A percentile compares a stretch with the other conserved stretches of the same genome.
Conservation (phyloP, 1,140 invertebrate genomes). For the Panonychus citri region DNA sequence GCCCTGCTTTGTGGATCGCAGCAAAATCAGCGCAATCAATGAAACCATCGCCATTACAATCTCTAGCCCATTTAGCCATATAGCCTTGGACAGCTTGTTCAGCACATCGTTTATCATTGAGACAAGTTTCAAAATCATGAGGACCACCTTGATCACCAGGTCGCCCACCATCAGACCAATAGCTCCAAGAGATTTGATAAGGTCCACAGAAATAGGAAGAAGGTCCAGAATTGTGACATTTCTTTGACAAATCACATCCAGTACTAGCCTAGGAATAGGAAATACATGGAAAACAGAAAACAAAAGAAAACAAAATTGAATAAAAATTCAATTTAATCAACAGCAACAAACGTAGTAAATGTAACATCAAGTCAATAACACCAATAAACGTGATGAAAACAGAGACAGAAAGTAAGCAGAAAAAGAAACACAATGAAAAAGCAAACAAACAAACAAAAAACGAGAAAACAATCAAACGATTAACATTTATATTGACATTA, state of each 20-base stretch:
- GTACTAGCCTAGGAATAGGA: constrained; percentile 9
- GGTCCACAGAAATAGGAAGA: constrained; percentile 36
- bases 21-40: constrained; percentile 32
- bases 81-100: constrained; percentile 46
- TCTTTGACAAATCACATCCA: constrained; percentile 10
- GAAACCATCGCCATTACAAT: constrained; percentile 48
- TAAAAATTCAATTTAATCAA: too few species aligned
- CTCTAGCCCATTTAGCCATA: constrained; percentile 48
- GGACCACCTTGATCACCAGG: constrained; percentile 25
- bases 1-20: constrained; percentile 35
- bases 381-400: too few species aligned
- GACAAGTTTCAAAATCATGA: constrained; percentile 43
- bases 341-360: too few species aligned
- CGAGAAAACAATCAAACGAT: too few species aligned
- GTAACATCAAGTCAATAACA: too few species aligned
- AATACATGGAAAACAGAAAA: neutral
- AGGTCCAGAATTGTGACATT: constrained; percentile 12
- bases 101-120: constrained; percentile 47
- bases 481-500: constrained; percentile 1
- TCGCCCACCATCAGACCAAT: constrained; percentile 55
- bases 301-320: neutral
- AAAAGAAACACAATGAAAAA: too few species aligned
- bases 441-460: too few species aligned
- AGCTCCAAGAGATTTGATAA: constrained; percentile 61
- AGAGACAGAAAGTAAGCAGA: too few species aligned